phyloP scores from a whole-genome alignment of 2,888 invertebrate genomes.

The Drosophila emarginata region DNA sequence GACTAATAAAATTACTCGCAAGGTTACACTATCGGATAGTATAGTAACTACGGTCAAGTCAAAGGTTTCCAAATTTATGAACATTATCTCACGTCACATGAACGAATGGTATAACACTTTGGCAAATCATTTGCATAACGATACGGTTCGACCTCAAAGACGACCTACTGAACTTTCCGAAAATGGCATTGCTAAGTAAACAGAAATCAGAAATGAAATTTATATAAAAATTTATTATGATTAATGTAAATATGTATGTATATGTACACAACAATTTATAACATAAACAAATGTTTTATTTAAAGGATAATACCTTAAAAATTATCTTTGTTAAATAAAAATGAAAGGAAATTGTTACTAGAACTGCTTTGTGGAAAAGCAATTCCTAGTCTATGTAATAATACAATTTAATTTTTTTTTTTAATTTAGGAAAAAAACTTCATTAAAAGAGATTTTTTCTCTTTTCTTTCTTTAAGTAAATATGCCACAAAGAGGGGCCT shows the following conservation, averaged over 20 bases:
- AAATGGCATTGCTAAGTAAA: slow-evolving; percentile 45
- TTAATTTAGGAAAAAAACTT: background rate
- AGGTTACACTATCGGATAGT: slow-evolving; percentile 42
- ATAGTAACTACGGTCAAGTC: slow-evolving; percentile 69
- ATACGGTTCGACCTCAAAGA: background rate
- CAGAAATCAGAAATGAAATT: background rate
- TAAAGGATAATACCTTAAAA: slow-evolving; percentile 6
- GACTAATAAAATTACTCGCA: background rate
- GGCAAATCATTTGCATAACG: slow-evolving; percentile 55
- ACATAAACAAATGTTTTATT: slow-evolving; percentile 19
- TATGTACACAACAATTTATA: slow-evolving; percentile 38
- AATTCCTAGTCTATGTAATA: slow-evolving; percentile 12
- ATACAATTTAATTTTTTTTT: background rate
- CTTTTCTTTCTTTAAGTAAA: background rate
- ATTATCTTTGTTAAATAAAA: slow-evolving; percentile 24
- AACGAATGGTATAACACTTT: slow-evolving; percentile 79
- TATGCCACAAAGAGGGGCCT: background rate
- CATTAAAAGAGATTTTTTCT: background rate
- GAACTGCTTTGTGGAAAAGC: slow-evolving; percentile 19
- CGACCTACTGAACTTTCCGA: background rate
- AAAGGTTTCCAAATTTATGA: slow-evolving; percentile 72
- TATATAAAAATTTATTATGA: background rate
- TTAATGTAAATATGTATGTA: slow-evolving; percentile 64
- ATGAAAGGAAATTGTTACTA: slow-evolving; percentile 9
- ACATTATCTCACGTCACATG: slow-evolving; percentile 75